A percentile compares a stretch with the other conserved stretches of the same genome.
These are phyloP conservation scores for Masticophis lateralis DNA, from an alignment of 2,797 vertebrate genomes.

Conservation along the genomic window DNA sequence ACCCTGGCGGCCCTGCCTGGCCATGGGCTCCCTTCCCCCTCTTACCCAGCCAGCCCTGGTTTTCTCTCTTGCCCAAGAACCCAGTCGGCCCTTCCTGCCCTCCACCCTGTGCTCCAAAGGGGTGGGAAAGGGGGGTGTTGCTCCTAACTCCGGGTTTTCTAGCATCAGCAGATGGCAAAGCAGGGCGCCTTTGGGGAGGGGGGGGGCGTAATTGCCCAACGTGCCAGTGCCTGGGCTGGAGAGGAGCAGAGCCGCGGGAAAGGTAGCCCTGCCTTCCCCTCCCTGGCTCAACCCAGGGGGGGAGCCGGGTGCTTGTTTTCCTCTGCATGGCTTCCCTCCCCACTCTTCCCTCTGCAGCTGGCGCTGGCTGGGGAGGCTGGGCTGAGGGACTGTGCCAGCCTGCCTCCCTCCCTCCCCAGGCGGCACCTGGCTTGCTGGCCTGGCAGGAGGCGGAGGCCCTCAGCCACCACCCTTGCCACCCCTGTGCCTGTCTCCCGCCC, in stretches of 20 bases:
- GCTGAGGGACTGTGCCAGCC: not conserved
- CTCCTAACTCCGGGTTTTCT: not conserved
- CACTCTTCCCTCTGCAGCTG: not conserved
- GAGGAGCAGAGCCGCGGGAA: not conserved
- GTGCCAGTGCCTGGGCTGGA: not conserved
- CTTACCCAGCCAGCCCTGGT: not conserved
- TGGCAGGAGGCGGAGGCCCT: not conserved
- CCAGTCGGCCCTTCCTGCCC: not conserved
- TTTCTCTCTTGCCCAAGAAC: not conserved
- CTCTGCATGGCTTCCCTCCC: accelerated
- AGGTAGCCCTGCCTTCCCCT: not conserved
- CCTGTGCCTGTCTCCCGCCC: not conserved
- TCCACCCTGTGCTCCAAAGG: not conserved
- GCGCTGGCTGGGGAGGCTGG: not conserved
- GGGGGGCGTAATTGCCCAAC: not conserved
- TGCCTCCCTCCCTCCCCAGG: not conserved
- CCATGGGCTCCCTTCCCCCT: not conserved
- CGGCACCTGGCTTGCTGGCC: not conserved
- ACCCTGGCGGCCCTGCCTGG: not conserved
- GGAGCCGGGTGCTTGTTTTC: not conserved
- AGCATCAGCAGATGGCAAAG: not conserved
- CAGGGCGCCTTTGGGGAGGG: not conserved
- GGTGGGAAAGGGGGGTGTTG: not conserved
- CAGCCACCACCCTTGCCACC: too few species aligned
- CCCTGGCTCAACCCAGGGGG: not conserved